These are phyloP conservation scores for Scylla paramamosain DNA, from an alignment of 1,140 invertebrate species.

Conservation along the genomic window DNA sequence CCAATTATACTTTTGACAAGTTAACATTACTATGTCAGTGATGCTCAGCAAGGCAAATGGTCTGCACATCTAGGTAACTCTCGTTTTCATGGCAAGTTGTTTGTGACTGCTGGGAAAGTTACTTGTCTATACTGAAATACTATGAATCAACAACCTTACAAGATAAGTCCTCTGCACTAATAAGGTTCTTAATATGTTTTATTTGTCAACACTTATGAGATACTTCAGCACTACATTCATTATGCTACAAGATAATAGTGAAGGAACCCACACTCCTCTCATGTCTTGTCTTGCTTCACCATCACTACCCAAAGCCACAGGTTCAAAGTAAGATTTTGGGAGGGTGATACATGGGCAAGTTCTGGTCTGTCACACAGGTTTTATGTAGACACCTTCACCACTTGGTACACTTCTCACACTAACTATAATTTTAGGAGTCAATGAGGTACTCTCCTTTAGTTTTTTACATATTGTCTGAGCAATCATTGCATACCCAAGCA, in stretches of 20 bases:
- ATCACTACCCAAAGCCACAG: background rate
- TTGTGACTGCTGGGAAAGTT: background rate
- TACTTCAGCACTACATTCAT: slow-evolving; percentile 62
- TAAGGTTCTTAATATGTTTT: slow-evolving; percentile 26
- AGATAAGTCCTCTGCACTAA: slow-evolving; percentile 22
- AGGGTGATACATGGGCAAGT: background rate
- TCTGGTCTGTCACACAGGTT: background rate
- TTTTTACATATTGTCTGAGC: background rate
- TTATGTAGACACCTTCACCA: background rate
- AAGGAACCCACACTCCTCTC: slow-evolving; percentile 11
- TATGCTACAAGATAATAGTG: slow-evolving; percentile 46
- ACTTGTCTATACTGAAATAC: slow-evolving; percentile 13
- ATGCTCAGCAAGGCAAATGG: slow-evolving; percentile 36
- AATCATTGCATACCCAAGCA: background rate
- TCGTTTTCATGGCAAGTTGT: background rate
- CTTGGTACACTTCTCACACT: slow-evolving; percentile 39
- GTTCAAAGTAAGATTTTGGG: background rate
- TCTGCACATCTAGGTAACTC: slow-evolving; percentile 34
- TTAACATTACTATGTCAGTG: background rate
- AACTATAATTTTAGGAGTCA: slow-evolving; percentile 25
- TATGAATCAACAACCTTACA: slow-evolving; percentile 4
- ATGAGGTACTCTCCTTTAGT: background rate
- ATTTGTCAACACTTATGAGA: slow-evolving; percentile 39
- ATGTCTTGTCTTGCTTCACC: background rate
- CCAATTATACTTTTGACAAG: slow-evolving; percentile 21